phyloP scores from a whole-genome alignment of 2,797 vertebrate species.

The Sylvilagus floridanus region DNA sequence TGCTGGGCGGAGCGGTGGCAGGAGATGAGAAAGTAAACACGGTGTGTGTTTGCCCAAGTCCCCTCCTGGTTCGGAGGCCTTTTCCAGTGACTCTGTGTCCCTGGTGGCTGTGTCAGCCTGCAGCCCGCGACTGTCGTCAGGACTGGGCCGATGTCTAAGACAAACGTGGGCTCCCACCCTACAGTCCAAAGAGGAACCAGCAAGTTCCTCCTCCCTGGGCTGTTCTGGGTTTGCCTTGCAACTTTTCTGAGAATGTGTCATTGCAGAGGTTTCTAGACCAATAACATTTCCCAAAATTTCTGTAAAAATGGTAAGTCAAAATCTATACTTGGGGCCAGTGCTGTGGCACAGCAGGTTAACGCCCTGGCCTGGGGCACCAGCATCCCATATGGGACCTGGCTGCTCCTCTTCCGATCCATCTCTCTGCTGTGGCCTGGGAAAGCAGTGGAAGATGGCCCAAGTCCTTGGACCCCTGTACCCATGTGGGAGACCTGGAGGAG shows the following conservation, averaged over 20 bases:
- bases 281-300: slow-evolving; percentile 7
- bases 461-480: too few relatives aligned
- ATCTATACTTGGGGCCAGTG: not conserved
- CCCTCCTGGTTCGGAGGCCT: not conserved
- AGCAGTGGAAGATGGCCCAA: too few relatives aligned
- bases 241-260: slow-evolving; percentile 41
- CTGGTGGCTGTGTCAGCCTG: not conserved
- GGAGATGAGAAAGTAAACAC: not conserved
- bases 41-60: not conserved
- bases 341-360: too few relatives aligned
- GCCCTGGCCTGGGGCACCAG: too few relatives aligned
- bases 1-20: not conserved
- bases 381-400: too few relatives aligned
- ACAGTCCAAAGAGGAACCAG: not conserved
- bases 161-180: not conserved
- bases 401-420: too few relatives aligned
- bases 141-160: too few relatives aligned
- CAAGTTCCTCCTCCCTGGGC: not conserved
- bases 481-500: too few relatives aligned
- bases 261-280: not conserved
- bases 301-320: not conserved
- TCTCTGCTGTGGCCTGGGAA: too few relatives aligned
- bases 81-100: not conserved
- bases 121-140: too few relatives aligned
- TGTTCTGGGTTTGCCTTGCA: not conserved